Base-by-base conservation (phyloP, 2,113 vertebrate species). In the Aleadryas rufinucha region DNA sequence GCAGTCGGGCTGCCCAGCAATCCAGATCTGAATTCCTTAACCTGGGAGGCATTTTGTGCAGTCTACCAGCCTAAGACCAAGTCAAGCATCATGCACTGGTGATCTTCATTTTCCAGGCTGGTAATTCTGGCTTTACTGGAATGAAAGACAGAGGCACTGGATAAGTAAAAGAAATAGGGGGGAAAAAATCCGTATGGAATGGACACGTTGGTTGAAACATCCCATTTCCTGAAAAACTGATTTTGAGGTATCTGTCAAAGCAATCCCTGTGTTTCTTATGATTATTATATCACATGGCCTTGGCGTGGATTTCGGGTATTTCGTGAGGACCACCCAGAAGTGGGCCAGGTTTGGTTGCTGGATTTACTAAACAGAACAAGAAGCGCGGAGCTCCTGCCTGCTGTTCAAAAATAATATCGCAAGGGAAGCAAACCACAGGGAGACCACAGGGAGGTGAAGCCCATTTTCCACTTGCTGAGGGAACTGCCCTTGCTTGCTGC, bases 391-490 rank as follows among this genome's bases (percentile, higher is more conserved):
- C 87, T 95, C 89, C 94, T 92, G 92, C 90, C 84, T 69, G 79
- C 94, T 87, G 44, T 95, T 97, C 95, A 97, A 97, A 97, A 97
- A 97, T 97, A 97, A 97, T 96, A 97, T 95, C 75, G 63, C 96
- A 93, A 94, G 86, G 91, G 95, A 96, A 97, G 97, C 89, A 96
- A 97, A 97, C 96, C 95, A 88, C 95, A 97, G 94, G n/a, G 90
- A 96, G 94, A 97, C 96, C 96, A 74, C 96, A 96, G 95, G 87
- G 96, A 97, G 84, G 50, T 94, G 91, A 96, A 97, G 97, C 95
- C 95, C 95, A 97, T 96, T 96, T 97, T 96, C 97, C 96, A 96
- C 90, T 97, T 86, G 87, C 78, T 68, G 83, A 86, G 90, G 95
- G 95, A 97, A 11, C 88, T 89, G 93, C 87, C 90, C 79, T 94